Percentiles rank a stretch among this genome's conserved stretches.
These are phyloP conservation scores for Macrosiphum euphorbiae DNA, from an alignment of 2,888 invertebrate genomes.

Conservation along the genomic window DNA sequence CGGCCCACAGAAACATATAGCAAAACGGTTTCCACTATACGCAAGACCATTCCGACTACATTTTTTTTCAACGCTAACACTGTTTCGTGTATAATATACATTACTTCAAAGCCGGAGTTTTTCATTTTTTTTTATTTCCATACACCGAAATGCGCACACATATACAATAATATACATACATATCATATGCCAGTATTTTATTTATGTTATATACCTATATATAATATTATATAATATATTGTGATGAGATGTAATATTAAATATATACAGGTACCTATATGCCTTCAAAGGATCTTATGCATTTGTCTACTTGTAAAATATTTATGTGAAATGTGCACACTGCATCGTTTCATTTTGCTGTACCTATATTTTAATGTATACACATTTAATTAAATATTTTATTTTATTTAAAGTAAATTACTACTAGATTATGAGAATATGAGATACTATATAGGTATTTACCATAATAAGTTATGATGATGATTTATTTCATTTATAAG, in stretches of 20 bases:
- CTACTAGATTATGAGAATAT: not conserved
- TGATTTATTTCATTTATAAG: not conserved
- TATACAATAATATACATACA: not conserved
- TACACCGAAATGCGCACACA: not conserved
- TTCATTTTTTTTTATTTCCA: slow-evolving; percentile 3
- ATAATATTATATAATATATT: not conserved
- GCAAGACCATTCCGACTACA: not conserved
- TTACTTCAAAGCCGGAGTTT: slow-evolving; percentile 44
- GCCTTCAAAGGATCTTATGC: not conserved
- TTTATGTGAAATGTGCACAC: slow-evolving; percentile 10
- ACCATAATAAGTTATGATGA: not conserved
- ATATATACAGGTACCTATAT: not conserved
- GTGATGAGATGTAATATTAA: not conserved
- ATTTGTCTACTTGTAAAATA: slow-evolving; percentile 26
- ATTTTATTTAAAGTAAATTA: not conserved
- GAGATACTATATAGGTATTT: not conserved
- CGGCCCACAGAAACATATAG: not conserved
- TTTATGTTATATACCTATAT: not conserved
- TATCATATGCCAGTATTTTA: not conserved
- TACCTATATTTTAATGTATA: not conserved
- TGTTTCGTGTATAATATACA: not conserved
- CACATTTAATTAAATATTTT: not conserved
- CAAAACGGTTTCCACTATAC: slow-evolving; percentile 22
- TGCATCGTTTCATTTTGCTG: not conserved
- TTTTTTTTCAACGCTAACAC: slow-evolving; percentile 20